Base-by-base conservation (phyloP, 2,888 invertebrate species). In the Leptinotarsa tumamoca region DNA sequence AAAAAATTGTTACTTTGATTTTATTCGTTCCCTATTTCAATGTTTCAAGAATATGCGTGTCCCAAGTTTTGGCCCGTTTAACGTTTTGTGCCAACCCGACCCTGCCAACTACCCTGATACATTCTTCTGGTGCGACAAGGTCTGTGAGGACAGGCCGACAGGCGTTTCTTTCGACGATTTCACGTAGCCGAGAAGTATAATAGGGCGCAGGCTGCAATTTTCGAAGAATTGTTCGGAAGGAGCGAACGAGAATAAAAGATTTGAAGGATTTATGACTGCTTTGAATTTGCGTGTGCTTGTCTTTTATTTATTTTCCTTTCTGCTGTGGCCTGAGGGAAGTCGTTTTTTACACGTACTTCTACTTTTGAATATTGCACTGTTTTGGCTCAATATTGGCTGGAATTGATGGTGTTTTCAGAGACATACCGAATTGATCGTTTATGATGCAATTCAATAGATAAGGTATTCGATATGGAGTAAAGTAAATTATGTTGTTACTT, bases 181-280 rank as follows among this genome's bases (percentile, higher is more conserved):
- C 63, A 63, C 63, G 63, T 63, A n/a, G 43, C 43, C 43, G 43
- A 63, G 17, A 33, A 63, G 43, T 33, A 63, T 63, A 63, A 63
- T 63, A 63, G 63, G 63, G 43, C 63, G 33, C 63, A 63, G 63
- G 17, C 63, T 33, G 63, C 43, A 63, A 63, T 63, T 63, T 63
- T 63, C 63, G 33, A 10, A 43, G 63, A 63, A 63, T 43, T 27
- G 33, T 63, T 63, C n/a, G n/a, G 33, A 63, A 63, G 63, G 63
- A 63, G 43, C 63, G 43, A 33, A 33, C 63, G 43, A 63, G 33
- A 63, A 68, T 68, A 33, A 69, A 69, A 43, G 69, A 69, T 54
- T 69, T 54, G 56, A 69, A 69, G 43, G 69, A 69, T 69, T 69
- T 69, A 69, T 69, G 69, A 43, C 54, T 33, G 54, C 69, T 33